Base-by-base conservation (phyloP, 1,140 invertebrate genomes). In the Drosophila bipectinata region DNA sequence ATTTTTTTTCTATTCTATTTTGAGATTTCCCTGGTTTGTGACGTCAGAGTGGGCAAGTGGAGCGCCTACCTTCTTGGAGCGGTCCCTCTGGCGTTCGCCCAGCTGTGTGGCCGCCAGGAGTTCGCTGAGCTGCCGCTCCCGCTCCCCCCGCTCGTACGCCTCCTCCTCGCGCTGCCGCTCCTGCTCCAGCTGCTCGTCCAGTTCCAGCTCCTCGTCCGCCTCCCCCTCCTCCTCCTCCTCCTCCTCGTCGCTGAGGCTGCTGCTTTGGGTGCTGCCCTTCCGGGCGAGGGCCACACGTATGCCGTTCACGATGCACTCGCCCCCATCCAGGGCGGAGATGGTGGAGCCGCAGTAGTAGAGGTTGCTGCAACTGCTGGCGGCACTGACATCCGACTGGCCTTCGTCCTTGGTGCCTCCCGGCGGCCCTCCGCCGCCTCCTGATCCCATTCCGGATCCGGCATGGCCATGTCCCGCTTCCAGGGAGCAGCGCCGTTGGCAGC, bases 231-330 rank as follows among this genome's bases (percentile, higher is more conserved):
- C 80, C 0, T 79, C 76, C 15, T 87, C 85, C 24, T 96, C 95
- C 41, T 95, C 95, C 37, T 94, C 95, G 41, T 94, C 95, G 78
- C 95, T 96, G 41, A 94, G 94, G 77, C 95, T 96, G 95, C 95
- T 85, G 64, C 81, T 73, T 24, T 87, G 74, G 39, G 72, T 75
- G 74, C 94, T 93, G 4, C 94, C 95, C 80, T 95, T 95, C 39
- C 95, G 92, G 12, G 92, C 92, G 9, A 94, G 92, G 0, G 78
- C 66, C 15, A 83, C 79, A 5, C 92, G 92, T 9, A 93, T 34
- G 7, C 92, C 92, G 26, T 91, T 92, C 18, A 93, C 82, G 30
- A 92, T 92, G 69, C 92, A 93, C 54, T 94, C 93, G 24, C 92
- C 90, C 14, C 88, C 91, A 61, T 95, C 93, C 9, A 95, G 87